A percentile compares a stretch with the other conserved stretches of the same genome.
Conservation (phyloP, 92 coral and sea anemone species). For the Phenganax stokvisi region DNA sequence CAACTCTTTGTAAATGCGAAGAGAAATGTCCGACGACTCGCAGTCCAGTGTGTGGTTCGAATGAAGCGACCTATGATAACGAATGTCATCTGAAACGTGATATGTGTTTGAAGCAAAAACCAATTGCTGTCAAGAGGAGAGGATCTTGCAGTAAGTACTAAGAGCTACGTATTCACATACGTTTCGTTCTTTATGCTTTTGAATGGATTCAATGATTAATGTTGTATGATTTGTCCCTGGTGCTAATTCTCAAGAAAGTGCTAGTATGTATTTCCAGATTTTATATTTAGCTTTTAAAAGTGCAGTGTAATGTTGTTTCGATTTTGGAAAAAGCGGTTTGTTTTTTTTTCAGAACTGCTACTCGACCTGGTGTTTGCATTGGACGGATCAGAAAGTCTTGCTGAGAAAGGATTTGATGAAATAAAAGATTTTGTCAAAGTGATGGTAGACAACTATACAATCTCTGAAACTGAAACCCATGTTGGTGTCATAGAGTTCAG, state of each 20-base stretch:
- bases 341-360: slow-evolving; percentile 58
- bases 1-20: slow-evolving; percentile 71
- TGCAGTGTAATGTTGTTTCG: not conserved
- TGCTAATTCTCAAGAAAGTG: not conserved
- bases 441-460: slow-evolving; percentile 54
- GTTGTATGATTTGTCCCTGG: not conserved
- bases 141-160: slow-evolving; percentile 77
- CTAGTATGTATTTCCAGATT: not conserved
- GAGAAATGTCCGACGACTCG: slow-evolving; percentile 52
- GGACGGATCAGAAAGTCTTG: slow-evolving; percentile 61
- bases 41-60: slow-evolving; percentile 61
- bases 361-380: slow-evolving; percentile 84
- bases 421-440: slow-evolving; percentile 48
- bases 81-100: slow-evolving; percentile 64
- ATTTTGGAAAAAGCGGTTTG: not conserved
- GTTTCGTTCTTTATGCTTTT: too few species aligned
- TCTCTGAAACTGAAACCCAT: slow-evolving; percentile 61
- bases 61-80: slow-evolving; percentile 52
- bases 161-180: too few species aligned
- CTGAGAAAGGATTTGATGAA: slow-evolving; percentile 45
- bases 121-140: slow-evolving; percentile 57
- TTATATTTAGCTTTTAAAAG: not conserved
- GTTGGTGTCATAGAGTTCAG: slow-evolving; percentile 65
- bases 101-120: slow-evolving; percentile 70
- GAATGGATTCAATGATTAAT: not conserved